A percentile compares a stretch with the other conserved stretches of the same genome.
These are phyloP conservation scores for Corydoras maculifer DNA, from an alignment of 2,113 vertebrate genomes.

Conservation along the genomic window DNA sequence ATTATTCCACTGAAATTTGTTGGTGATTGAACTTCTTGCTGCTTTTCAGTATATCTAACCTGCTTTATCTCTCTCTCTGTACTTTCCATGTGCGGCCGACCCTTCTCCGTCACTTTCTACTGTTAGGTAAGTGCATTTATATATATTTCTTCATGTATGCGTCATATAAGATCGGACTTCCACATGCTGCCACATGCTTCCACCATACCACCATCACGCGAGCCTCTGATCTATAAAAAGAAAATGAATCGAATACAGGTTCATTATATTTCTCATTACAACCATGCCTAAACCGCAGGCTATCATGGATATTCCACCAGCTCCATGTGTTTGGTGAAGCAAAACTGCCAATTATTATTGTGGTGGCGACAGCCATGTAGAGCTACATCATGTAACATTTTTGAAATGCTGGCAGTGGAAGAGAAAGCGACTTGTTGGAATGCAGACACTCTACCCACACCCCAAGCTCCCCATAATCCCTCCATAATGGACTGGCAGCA, in stretches of 20 bases:
- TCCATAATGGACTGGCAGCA: conserved; percentile 47
- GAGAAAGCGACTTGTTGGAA: conserved; percentile 41
- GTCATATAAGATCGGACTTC: too few species aligned
- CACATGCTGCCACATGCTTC: too few species aligned
- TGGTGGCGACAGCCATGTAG: conserved; percentile 15
- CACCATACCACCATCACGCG: too few species aligned
- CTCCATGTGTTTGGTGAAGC: conserved; percentile 6
- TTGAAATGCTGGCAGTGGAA: conserved; percentile 40
- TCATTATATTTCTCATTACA: too few species aligned
- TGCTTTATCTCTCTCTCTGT: too few species aligned
- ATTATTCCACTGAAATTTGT: not conserved
- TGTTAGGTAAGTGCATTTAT: too few species aligned
- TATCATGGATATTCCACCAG: conserved; percentile 25
- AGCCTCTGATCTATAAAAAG: not conserved
- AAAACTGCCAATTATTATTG: conserved; percentile 21
- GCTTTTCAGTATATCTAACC: too few species aligned
- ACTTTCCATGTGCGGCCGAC: too few species aligned
- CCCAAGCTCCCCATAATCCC: conserved; percentile 49
- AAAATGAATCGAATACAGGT: conserved; percentile 28
- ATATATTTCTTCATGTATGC: too few species aligned
- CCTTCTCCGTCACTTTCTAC: too few species aligned
- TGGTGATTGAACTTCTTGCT: too few species aligned
- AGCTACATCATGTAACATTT: conserved; percentile 34
- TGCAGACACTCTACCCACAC: conserved; percentile 41
- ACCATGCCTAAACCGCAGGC: conserved; percentile 7